These are phyloP conservation scores for Tineola bisselliella DNA, from an alignment of 2,888 invertebrate species.

Conservation along the genomic window DNA sequence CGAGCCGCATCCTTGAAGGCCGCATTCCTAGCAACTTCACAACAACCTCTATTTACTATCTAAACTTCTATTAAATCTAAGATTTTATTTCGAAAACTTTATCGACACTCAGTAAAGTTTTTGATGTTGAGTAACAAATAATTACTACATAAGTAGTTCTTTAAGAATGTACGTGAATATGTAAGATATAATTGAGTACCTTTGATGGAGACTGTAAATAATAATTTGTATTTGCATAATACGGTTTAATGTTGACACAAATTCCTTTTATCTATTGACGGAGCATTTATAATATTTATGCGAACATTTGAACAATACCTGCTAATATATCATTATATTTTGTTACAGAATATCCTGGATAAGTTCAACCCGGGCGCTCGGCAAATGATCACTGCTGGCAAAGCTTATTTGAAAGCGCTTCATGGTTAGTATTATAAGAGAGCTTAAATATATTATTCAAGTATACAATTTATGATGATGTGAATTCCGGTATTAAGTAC, in stretches of 20 bases:
- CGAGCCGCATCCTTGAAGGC: slow-evolving; percentile 64
- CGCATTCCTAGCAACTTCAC: slow-evolving; percentile 41
- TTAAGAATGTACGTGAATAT: not conserved
- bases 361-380: slow-evolving; percentile 95
- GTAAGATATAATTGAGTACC: not conserved
- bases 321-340: slow-evolving; percentile 19
- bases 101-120: not conserved
- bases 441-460: not conserved
- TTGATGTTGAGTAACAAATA: not conserved
- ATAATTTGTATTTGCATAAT: not conserved
- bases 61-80: slow-evolving; percentile 37
- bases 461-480: not conserved
- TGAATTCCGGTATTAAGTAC: not conserved
- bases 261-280: not conserved
- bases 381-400: slow-evolving; percentile 93
- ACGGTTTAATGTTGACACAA: not conserved
- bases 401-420: slow-evolving; percentile 92
- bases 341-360: slow-evolving; percentile 93
- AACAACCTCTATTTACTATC: slow-evolving; percentile 48
- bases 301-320: not conserved
- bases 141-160: not conserved
- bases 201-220: not conserved
- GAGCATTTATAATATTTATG: not conserved
- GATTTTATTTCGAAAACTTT: slow-evolving; percentile 22
- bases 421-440: slow-evolving; percentile 79